These are phyloP conservation scores for Zygogramma bicolorata DNA, from an alignment of 2,888 invertebrate species.

Conservation along the genomic window DNA sequence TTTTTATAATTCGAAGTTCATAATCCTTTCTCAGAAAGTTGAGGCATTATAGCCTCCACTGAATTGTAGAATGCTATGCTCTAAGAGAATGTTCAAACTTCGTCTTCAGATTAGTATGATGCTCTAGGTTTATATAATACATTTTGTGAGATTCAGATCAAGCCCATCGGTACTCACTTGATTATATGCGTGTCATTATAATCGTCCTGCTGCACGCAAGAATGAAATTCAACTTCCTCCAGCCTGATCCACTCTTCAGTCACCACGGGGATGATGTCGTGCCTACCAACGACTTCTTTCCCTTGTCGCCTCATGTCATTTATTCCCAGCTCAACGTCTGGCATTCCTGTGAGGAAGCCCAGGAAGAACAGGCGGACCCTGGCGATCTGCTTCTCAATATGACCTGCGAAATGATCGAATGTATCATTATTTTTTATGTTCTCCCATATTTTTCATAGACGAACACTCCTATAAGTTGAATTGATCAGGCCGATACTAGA, in stretches of 20 bases:
- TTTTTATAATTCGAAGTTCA: too few species aligned
- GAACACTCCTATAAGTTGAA: too few species aligned
- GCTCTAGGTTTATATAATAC: too few species aligned
- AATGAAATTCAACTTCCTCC: slow-evolving; percentile 94
- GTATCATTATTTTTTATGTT: not conserved
- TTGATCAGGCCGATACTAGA: too few species aligned
- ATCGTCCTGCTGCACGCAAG: slow-evolving; percentile 91
- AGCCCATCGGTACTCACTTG: slow-evolving; percentile 71
- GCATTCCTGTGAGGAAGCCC: slow-evolving; percentile 96
- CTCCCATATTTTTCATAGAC: too few species aligned
- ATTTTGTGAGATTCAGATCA: not conserved
- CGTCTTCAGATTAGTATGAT: too few species aligned
- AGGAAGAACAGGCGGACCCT: slow-evolving; percentile 95
- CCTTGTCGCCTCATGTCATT: slow-evolving; percentile 98
- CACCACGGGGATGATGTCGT: slow-evolving; percentile 98
- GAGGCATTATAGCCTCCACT: too few species aligned
- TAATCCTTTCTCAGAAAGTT: too few species aligned
- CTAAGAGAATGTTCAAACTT: too few species aligned
- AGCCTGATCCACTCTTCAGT: slow-evolving; percentile 99
- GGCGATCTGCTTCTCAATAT: slow-evolving; percentile 90
- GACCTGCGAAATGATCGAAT: slow-evolving; percentile 55
- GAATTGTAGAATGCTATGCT: too few species aligned
- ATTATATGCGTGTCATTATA: slow-evolving; percentile 88
- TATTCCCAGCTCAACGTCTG: slow-evolving; percentile 95
- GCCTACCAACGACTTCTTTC: slow-evolving; percentile 98